Evolutionary conservation across 2,113 vertebrate genomes (phyloP), one percentile per base, ranked within the genome.

Genomic region (Corvus moneduloides): DNA sequence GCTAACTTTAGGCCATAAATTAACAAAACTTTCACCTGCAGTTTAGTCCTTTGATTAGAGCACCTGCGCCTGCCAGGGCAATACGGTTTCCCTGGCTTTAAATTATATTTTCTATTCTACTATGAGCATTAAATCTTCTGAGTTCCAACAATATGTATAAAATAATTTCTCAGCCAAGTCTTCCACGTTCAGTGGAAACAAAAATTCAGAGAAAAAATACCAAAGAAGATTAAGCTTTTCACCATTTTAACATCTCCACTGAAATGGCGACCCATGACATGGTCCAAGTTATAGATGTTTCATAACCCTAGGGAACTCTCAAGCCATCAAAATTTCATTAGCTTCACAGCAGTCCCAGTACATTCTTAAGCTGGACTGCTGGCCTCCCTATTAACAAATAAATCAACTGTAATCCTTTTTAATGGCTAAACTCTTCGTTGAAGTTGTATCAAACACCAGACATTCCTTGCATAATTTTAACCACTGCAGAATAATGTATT

Each of bases 301-400:
- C 51, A 83, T 63, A 81, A 90, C 87, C 90, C 58, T 46, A 16
- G 24, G 93, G 86, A 95, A 95, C 52, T 74, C 82, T 77, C 68
- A 43, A 75, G 77, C 96, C 90, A 94, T 96, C 95, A 95, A 97
- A 96, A 95, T 96, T 96, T 96, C 96, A 98, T 98, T 97, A 97
- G 84, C 93, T 75, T 97, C 95, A 92, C 90, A 97, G 96, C 91
- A 62, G 94, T 92, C 80, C 73, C 55, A 90, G 81, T 22, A 41
- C 62, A 71, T 94, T 96, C 91, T 96, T 86, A 96, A 94, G 78
- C 24, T 95, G 90, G 96, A 97, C 96, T 87, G 66, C 84, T 91
- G 88, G 94, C 86, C 91, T 97, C 77, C 92, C 93, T 96, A 92
- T 97, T 95, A 95, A 97, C 96, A 96, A 97, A 97, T 96, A 95